Percentiles rank a stretch among this genome's conserved stretches.
Evolutionary conservation across 1,140 invertebrate species (phyloP).

Genomic region (Drosophila sechellia): DNA sequence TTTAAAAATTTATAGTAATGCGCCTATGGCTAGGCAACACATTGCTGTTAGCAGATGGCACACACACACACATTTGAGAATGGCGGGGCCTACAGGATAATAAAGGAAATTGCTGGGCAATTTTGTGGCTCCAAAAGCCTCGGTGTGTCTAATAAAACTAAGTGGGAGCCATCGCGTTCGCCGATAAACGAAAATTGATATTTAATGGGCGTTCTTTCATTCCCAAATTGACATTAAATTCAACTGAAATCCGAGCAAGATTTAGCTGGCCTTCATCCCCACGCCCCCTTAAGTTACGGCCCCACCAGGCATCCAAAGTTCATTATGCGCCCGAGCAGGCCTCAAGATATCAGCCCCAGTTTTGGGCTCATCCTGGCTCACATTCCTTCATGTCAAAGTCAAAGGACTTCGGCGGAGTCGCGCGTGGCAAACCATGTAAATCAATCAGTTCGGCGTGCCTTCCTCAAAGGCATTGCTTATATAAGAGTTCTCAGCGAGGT

Average conservation of each 20-base stretch:
- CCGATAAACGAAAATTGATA: slow-evolving; percentile 79
- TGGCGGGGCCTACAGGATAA: slow-evolving; percentile 51
- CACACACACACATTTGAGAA: slow-evolving; percentile 4
- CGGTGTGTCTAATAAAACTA: slow-evolving; percentile 78
- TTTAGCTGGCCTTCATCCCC: neutral
- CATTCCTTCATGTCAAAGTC: slow-evolving; percentile 61
- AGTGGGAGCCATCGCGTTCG: slow-evolving; percentile 58
- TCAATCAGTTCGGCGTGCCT: slow-evolving; percentile 69
- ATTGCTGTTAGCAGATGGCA: slow-evolving; percentile 57
- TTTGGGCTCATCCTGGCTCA: slow-evolving; percentile 49
- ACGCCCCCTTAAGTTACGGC: too few relatives aligned
- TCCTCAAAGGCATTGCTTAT: slow-evolving; percentile 15
- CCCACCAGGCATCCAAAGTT: slow-evolving; percentile 5
- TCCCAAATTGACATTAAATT: slow-evolving; percentile 28
- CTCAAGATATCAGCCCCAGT: slow-evolving; percentile 15
- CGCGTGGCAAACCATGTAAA: slow-evolving; percentile 74
- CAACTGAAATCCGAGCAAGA: slow-evolving; percentile 24
- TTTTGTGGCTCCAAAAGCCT: slow-evolving; percentile 42
- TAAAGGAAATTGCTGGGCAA: slow-evolving; percentile 82
- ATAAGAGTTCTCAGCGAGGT: slow-evolving; percentile 7
- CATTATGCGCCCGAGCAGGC: slow-evolving; percentile 42
- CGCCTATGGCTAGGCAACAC: slow-evolving; percentile 68
- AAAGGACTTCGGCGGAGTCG: slow-evolving; percentile 47
- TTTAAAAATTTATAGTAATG: slow-evolving; percentile 78
- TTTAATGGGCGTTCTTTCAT: slow-evolving; percentile 63